Conservation (phyloP, 2,797 vertebrate species). For the Xenopus petersii region DNA sequence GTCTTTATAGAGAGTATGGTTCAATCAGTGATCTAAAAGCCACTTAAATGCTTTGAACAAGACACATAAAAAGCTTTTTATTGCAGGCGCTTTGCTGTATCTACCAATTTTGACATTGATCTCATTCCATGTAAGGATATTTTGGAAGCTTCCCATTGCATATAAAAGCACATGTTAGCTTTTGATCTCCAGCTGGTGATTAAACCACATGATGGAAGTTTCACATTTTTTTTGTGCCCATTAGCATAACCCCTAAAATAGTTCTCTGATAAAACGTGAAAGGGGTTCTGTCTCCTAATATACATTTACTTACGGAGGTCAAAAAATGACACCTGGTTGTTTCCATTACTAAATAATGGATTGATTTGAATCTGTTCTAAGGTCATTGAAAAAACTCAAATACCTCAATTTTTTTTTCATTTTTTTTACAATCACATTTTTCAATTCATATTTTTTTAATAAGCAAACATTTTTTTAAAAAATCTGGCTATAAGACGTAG, state of each 20-base stretch:
- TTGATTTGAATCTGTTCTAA: background rate
- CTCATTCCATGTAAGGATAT: slow-evolving; percentile 63
- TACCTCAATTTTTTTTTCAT: too few relatives aligned
- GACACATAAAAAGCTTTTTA: slow-evolving; percentile 71
- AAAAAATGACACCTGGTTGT: slow-evolving; percentile 32
- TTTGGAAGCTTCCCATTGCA: slow-evolving; percentile 60
- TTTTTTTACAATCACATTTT: too few relatives aligned
- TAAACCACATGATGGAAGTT: slow-evolving; percentile 55
- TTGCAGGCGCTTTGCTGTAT: slow-evolving; percentile 67
- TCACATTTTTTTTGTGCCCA: slow-evolving; percentile 47
- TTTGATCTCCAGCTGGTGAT: slow-evolving; percentile 61
- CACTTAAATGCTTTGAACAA: slow-evolving; percentile 76
- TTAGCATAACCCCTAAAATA: slow-evolving; percentile 55
- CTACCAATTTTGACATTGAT: slow-evolving; percentile 68
- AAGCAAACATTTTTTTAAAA: too few relatives aligned
- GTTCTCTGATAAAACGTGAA: slow-evolving; percentile 47
- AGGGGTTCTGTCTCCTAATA: slow-evolving; percentile 51
- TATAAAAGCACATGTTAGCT: slow-evolving; percentile 55
- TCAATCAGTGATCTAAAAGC: slow-evolving; percentile 77
- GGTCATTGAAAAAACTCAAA: too few relatives aligned
- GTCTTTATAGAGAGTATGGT: slow-evolving; percentile 72
- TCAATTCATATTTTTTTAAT: too few relatives aligned
- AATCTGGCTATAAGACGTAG: too few relatives aligned
- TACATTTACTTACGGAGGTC: slow-evolving; percentile 53
- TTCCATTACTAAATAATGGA: slow-evolving; percentile 34